Percentiles rank a stretch among this genome's conserved stretches.
Conservation (phyloP, 2,888 invertebrate genomes). For the Hemicrepidius hirtus region DNA sequence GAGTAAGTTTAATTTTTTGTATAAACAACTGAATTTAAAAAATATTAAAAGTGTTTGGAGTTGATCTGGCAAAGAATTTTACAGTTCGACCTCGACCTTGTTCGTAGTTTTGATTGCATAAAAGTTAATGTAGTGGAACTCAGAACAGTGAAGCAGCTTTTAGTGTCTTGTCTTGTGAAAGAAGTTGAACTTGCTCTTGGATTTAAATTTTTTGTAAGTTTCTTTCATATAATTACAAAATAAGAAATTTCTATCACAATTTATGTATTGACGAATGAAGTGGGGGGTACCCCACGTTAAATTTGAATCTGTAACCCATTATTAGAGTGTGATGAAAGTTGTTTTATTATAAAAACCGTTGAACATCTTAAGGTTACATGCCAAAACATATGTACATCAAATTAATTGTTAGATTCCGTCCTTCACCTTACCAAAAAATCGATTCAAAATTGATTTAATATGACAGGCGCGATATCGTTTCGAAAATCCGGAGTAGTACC, state of each 20-base stretch:
- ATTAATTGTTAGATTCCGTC: constrained; percentile 1
- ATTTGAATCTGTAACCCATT: constrained; percentile 10
- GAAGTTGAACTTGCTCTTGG: not conserved
- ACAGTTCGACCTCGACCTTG: constrained; percentile 6
- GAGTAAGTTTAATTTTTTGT: not conserved
- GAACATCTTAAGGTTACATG: constrained; percentile 15
- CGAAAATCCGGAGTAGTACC: constrained; percentile 13
- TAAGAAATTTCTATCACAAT: not conserved
- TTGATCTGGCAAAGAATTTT: not conserved
- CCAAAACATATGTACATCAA: constrained; percentile 14
- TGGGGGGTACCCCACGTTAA: no score
- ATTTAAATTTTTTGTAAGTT: not conserved
- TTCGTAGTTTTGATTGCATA: constrained; percentile 4
- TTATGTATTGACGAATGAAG: not conserved
- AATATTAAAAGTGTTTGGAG: no score
- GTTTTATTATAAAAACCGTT: not conserved
- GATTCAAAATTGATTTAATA: constrained; percentile 4
- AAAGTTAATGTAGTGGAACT: constrained; percentile 8
- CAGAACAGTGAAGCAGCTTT: not conserved
- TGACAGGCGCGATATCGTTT: not conserved
- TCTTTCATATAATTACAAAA: not conserved
- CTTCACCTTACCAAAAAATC: constrained; percentile 19
- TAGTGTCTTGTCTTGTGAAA: not conserved
- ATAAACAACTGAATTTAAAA: no score
- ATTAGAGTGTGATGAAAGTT: constrained; percentile 24